Percentiles rank a stretch among this genome's conserved stretches.
phyloP scores from a whole-genome alignment of 2,888 invertebrate genomes.

The Caenorhabditis afra region DNA sequence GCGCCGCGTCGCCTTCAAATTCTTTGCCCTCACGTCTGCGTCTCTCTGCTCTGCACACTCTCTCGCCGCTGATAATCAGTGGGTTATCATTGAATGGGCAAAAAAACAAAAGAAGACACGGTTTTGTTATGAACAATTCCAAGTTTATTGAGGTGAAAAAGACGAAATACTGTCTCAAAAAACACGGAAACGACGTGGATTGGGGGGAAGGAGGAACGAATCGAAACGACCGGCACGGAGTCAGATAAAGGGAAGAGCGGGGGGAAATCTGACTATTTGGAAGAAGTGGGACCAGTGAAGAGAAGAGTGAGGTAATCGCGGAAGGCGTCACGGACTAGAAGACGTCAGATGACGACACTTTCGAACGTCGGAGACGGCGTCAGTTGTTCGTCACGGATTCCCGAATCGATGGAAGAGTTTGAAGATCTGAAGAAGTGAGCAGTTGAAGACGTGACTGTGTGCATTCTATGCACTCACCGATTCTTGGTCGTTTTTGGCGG shows the following conservation, averaged over 20 bases:
- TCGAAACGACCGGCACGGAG: constrained; percentile 30
- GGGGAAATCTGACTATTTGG: constrained; percentile 25
- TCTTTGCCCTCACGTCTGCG: constrained; percentile 29
- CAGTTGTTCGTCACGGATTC: constrained; percentile 62
- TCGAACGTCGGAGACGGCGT: constrained; percentile 57
- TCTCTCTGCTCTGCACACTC: not conserved
- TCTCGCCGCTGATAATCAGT: constrained; percentile 18
- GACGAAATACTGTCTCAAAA: constrained; percentile 22
- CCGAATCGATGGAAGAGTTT: constrained; percentile 68
- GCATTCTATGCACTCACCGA: constrained; percentile 19
- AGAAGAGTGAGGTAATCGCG: constrained; percentile 36
- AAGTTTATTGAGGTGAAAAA: constrained; percentile 18
- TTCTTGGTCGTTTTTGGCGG: constrained; percentile 52
- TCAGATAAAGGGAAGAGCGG: constrained; percentile 18
- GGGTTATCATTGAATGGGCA: constrained; percentile 18
- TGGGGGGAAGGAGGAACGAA: constrained; percentile 35
- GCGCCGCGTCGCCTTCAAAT: constrained; percentile 15
- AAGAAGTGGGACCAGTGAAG: constrained; percentile 33
- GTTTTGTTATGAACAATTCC: constrained; percentile 35
- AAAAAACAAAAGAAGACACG: constrained; percentile 21
- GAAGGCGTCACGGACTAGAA: constrained; percentile 36
- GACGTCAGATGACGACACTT: constrained; percentile 50
- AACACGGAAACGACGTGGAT: constrained; percentile 9
- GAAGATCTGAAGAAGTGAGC: constrained; percentile 59
- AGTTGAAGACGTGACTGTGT: no score